Evolutionary conservation across 2,888 invertebrate species (phyloP).

Genomic region (Drosophila emarginata): DNA sequence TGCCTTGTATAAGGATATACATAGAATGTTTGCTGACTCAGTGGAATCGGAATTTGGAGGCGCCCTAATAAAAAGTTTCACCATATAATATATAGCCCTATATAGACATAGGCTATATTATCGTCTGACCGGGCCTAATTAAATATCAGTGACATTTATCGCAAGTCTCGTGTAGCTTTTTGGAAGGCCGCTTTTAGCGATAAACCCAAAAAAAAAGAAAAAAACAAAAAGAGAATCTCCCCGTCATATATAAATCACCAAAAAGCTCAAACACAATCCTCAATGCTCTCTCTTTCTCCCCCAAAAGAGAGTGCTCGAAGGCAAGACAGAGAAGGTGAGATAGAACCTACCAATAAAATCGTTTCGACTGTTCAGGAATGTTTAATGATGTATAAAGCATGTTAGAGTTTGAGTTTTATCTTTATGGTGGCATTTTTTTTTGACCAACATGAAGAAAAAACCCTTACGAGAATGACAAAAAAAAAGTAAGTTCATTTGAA

Average conservation of each 20-base stretch:
- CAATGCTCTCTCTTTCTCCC: conserved; percentile 20
- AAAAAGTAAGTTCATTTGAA: background rate
- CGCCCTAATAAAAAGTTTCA: conserved; percentile 9
- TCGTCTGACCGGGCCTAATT: conserved; percentile 66
- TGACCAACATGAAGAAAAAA: conserved; percentile 41
- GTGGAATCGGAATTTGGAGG: conserved; percentile 35
- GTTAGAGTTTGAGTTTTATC: conserved; percentile 73
- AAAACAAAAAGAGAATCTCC: conserved; percentile 48
- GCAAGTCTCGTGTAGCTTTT: conserved; percentile 67
- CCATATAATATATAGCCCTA: conserved; percentile 13
- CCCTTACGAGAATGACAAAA: conserved; percentile 19
- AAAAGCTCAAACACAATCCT: conserved; percentile 48
- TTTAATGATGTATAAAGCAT: conserved; percentile 80
- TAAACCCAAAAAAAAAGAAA: conserved; percentile 54
- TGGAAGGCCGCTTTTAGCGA: conserved; percentile 70
- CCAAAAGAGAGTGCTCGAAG: background rate
- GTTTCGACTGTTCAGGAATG: conserved; percentile 78
- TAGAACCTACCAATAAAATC: conserved; percentile 40
- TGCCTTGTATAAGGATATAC: background rate
- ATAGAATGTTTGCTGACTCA: conserved; percentile 47
- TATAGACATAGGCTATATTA: conserved; percentile 19
- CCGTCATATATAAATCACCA: conserved; percentile 76
- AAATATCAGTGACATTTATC: conserved; percentile 77
- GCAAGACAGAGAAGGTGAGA: background rate
- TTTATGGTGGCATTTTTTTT: conserved; percentile 74